Conservation (phyloP, 2,797 vertebrate species). For the Amazona ochrocephala region DNA sequence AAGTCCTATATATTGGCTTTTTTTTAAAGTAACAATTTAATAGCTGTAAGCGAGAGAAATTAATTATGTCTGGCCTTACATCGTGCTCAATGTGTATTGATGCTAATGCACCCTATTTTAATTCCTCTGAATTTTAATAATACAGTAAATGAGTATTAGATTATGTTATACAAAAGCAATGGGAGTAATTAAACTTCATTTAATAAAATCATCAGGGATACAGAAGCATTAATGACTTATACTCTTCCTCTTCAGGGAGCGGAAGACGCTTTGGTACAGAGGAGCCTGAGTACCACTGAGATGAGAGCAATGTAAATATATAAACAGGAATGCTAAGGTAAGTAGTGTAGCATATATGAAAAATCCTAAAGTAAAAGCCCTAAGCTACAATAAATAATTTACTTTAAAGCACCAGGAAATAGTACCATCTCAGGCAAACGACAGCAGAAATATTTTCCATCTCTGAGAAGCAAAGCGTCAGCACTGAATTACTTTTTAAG, state of each 20-base stretch:
- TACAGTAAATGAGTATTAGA: slow-evolving; percentile 60
- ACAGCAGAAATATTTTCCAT: slow-evolving; percentile 39
- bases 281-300: background rate
- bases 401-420: slow-evolving; percentile 53
- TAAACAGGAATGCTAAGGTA: slow-evolving; percentile 40
- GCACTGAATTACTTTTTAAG: slow-evolving; percentile 14
- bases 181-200: slow-evolving; percentile 67
- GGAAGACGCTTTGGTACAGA: background rate
- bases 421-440: slow-evolving; percentile 14
- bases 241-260: slow-evolving; percentile 33
- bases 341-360: slow-evolving; percentile 5
- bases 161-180: slow-evolving; percentile 65
- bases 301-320: slow-evolving; percentile 53
- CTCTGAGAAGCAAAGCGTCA: slow-evolving; percentile 20
- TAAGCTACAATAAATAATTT: slow-evolving; percentile 60
- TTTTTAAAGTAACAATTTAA: background rate
- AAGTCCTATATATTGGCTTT: background rate
- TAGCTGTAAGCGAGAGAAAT: slow-evolving; percentile 32
- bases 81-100: slow-evolving; percentile 41
- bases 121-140: slow-evolving; percentile 59
- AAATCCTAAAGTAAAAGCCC: slow-evolving; percentile 41
- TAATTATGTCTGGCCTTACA: slow-evolving; percentile 46
- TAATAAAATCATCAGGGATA: slow-evolving; percentile 65
- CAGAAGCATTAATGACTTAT: slow-evolving; percentile 40
- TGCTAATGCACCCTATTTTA: slow-evolving; percentile 58